Conservation (phyloP, 2,113 vertebrate genomes). For the Abramis brama region DNA sequence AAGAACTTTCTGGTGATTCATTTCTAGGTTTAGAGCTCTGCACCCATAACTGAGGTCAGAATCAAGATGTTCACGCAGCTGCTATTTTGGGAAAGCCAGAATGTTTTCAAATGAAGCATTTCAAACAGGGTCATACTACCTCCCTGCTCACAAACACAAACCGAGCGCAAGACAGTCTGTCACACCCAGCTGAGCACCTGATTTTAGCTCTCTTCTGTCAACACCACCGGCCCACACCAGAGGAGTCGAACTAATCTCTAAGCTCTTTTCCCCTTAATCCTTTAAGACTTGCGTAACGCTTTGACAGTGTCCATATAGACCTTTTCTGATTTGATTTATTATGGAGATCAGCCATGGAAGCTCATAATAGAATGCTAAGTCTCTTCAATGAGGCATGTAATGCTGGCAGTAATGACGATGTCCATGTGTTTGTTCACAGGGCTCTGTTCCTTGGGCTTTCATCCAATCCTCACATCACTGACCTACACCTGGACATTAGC, state of each 20-base stretch:
- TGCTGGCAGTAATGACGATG: neutral
- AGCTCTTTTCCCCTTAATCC: constrained; percentile 67
- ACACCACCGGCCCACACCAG: constrained; percentile 36
- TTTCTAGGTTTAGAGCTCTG: constrained; percentile 20
- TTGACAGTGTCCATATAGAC: constrained; percentile 20
- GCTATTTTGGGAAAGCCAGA: constrained; percentile 32
- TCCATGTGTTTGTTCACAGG: constrained; percentile 67
- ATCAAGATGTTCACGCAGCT: constrained; percentile 3
- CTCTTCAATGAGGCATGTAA: neutral
- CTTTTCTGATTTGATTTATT: constrained; percentile 39
- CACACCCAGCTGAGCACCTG: constrained; percentile 36
- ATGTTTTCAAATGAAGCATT: constrained; percentile 30
- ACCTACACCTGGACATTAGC: constrained; percentile 88
- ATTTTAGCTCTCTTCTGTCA: constrained; percentile 28
- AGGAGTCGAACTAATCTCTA: constrained; percentile 55
- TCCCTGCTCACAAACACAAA: neutral
- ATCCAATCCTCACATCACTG: constrained; percentile 86
- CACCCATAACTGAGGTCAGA: constrained; percentile 21
- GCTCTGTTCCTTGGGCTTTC: constrained; percentile 86
- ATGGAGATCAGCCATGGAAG: constrained; percentile 29
- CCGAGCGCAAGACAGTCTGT: neutral
- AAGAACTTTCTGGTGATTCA: neutral
- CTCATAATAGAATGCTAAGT: neutral
- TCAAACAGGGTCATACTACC: constrained; percentile 25
- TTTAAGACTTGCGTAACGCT: constrained; percentile 57